A percentile compares a stretch with the other conserved stretches of the same genome.
phyloP scores from a whole-genome alignment of 2,888 invertebrate species.

The Hedya salicella region DNA sequence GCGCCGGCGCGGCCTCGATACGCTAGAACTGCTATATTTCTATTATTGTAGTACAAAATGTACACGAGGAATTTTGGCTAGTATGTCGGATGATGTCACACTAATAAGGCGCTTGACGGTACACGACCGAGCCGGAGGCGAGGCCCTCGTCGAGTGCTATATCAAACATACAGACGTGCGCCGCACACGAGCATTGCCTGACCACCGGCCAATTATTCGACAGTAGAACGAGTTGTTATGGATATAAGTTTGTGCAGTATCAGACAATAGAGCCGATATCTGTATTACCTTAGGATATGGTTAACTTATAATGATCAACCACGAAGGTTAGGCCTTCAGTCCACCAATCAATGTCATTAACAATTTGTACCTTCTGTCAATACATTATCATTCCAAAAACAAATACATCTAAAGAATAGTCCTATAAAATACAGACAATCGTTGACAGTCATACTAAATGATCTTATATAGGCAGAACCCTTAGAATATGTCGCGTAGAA shows the following conservation, averaged over 20 bases:
- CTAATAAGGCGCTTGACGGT: slow-evolving; percentile 36
- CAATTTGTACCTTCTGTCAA: slow-evolving; percentile 40
- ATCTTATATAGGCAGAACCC: slow-evolving; percentile 36
- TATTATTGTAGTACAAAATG: slow-evolving; percentile 33
- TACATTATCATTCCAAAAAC: slow-evolving; percentile 27
- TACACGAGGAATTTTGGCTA: slow-evolving; percentile 41
- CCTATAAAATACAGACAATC: slow-evolving; percentile 40
- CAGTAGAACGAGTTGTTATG: slow-evolving; percentile 11
- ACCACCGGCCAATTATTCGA: too few relatives aligned
- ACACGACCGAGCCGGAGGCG: background rate
- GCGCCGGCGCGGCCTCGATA: slow-evolving; percentile 57
- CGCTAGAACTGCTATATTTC: slow-evolving; percentile 23
- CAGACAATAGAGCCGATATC: slow-evolving; percentile 30
- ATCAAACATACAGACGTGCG: too few relatives aligned
- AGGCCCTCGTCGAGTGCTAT: too few relatives aligned
- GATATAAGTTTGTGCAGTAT: slow-evolving; percentile 35
- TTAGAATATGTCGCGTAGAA: slow-evolving; percentile 34
- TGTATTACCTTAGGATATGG: slow-evolving; percentile 34
- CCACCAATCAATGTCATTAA: slow-evolving; percentile 41
- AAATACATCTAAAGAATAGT: slow-evolving; percentile 42
- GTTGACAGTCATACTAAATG: slow-evolving; percentile 35
- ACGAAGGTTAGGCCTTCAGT: slow-evolving; percentile 38
- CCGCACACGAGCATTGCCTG: too few relatives aligned
- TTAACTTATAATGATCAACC: slow-evolving; percentile 37
- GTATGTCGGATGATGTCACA: slow-evolving; percentile 35